Evolutionary conservation across 2,797 vertebrate genomes (phyloP), one percentile per base, ranked within the genome.

Genomic region (Rhinatrema bivittatum): DNA sequence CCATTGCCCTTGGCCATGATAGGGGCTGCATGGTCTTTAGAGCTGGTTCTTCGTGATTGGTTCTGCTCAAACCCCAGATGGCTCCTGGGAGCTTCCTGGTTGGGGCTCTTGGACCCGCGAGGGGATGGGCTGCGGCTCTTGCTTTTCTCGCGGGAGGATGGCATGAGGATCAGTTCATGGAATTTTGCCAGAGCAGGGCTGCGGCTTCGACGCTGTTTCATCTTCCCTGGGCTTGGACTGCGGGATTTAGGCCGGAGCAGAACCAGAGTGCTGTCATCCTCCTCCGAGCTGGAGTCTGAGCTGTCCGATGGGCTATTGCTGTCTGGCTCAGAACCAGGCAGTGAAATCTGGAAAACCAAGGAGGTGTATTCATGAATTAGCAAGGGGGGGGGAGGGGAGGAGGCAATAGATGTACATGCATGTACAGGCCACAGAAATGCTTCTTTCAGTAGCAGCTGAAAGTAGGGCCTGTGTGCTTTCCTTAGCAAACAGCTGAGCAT

Each of bases 261-360:
- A 19, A 93, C 93, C 43, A 97, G 72, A 0, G 91, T 91, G 74
- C 89, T 89, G 78, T 97, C 89, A 3, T 97, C 93, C 27, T 96
- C 94, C 0, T 87, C 85, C 0, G 93, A 98, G 59, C 88, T 92
- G 70, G 82, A 73, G 44, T 86, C 83, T 0, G 92, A 95, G 69
- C 90, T 97, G 80, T 95, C 91, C 0, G 89, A 87, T 27, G 86
- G 78, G 53, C 89, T 94, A 60, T 64, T 77, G 40, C 72, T 36
- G 3, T 62, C 59, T n/a, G n/a, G n/a, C 16, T 78, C 87, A 2
- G 74, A 73, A 24, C 85, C 76, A 43, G 93, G 93, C 60, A 98
- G 76, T 30, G 84, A 90, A 62, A 98, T 98, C 95, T 98, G 62
- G 10, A 17, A 0, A 23, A 9, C 10, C 19, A 17, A 9, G 4